Evolutionary conservation across 2,888 invertebrate species (phyloP), one percentile per base, ranked within the genome.

Genomic region (Epinotia demarniana): DNA sequence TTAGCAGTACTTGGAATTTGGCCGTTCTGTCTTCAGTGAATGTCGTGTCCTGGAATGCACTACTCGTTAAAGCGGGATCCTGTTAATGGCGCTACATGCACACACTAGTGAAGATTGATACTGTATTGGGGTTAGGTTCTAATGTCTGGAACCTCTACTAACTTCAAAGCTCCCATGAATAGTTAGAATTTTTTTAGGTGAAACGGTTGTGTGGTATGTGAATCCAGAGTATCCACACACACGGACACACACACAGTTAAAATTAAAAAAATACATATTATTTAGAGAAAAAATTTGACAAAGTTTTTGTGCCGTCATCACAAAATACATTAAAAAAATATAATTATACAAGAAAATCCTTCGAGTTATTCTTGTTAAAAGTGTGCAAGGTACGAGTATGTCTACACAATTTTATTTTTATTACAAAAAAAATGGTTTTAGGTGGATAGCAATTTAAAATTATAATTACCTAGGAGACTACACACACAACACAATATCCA

Each of bases 1-100:
- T 97, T 95, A 98, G 96, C 95, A 97, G 97, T 95, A 96, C 96
- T 95, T 96, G 96, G 94, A 96, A 95, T 95, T 95, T 96, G 95
- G 95, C 93, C 89, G 95, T 93, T 90, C 92, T 93, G 93, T 95
- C 95, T 93, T 91, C 95, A 93, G 95, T 95, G 95, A 96, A 96
- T 93, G 95, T 95, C 93, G 96, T 93, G 92, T 96, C 96, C 96
- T 96, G 95, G 84, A 95, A 96, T 93, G 94, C 95, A 94, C 92
- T 94, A 92, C 87, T 92, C 82, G 87, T 93, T 93, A 93, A 91
- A 92, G 92, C 92, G 84, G 86, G 85, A 84, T 83, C 80, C 83
- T 85, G 93, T 93, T 93, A 93, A 87, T 92, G 78, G 92, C 92
- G 87, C 92, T 92, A 94, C 91, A 90, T 90, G 92, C 91, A 88